phyloP scores from a whole-genome alignment of 1,140 invertebrate genomes.

The Drosophila novamexicana region DNA sequence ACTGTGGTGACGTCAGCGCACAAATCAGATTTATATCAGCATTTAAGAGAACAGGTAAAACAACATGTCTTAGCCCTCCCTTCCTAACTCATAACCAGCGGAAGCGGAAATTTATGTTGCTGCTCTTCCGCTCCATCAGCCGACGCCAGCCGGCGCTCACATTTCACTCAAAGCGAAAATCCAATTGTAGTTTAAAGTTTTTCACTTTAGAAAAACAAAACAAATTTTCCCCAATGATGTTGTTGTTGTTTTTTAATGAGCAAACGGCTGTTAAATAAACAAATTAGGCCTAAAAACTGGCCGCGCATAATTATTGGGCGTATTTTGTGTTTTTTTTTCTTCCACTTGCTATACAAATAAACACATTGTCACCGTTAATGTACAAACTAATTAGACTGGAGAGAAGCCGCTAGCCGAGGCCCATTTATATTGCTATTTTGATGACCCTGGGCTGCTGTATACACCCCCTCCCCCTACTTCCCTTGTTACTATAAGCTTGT shows the following conservation, averaged over 20 bases:
- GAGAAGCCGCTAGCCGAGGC: conserved; percentile 22
- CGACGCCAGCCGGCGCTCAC: conserved; percentile 44
- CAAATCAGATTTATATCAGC: conserved; percentile 5
- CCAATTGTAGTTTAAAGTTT: conserved; percentile 53
- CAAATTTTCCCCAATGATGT: conserved; percentile 50
- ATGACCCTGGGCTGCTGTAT: conserved; percentile 25
- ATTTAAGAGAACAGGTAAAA: conserved; percentile 59
- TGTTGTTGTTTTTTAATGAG: conserved; percentile 40
- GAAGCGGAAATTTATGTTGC: conserved; percentile 73
- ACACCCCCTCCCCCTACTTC: background rate
- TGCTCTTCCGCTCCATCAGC: conserved; percentile 46
- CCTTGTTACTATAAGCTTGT: conserved; percentile 16
- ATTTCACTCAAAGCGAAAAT: conserved; percentile 54
- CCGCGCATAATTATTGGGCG: conserved; percentile 53
- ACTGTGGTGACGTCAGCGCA: conserved; percentile 40
- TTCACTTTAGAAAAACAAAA: conserved; percentile 49
- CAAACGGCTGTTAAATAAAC: conserved; percentile 61
- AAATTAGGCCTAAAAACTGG: conserved; percentile 57
- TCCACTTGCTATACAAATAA: conserved; percentile 69
- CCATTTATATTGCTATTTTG: conserved; percentile 9
- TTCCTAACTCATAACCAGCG: conserved; percentile 35
- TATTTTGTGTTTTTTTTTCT: conserved; percentile 63
- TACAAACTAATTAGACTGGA: conserved; percentile 72
- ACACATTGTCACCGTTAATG: conserved; percentile 74
- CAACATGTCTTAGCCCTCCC: conserved; percentile 35